Conservation (phyloP, 2,888 invertebrate genomes). For the Sphinx pinastri region DNA sequence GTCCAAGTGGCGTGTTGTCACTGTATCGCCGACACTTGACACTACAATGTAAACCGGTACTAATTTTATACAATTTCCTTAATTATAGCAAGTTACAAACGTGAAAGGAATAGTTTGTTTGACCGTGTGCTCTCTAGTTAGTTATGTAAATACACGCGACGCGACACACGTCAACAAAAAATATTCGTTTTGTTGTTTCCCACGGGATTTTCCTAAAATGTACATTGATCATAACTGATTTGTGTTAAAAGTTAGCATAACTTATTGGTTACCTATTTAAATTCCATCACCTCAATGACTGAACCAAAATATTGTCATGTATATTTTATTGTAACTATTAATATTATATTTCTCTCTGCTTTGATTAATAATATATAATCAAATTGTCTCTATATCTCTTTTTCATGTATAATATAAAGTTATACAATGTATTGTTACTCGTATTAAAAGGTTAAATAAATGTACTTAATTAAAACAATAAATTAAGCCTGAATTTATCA, state of each 20-base stretch:
- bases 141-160: constrained; percentile 23
- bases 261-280: no score
- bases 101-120: constrained; percentile 25
- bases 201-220: constrained; percentile 22
- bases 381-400: no score
- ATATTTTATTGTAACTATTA: not conserved
- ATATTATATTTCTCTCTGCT: not conserved
- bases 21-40: constrained; percentile 52
- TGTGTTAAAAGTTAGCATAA: not conserved
- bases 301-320: not conserved
- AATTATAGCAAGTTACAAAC: constrained; percentile 25
- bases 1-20: constrained; percentile 61
- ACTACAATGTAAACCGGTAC: constrained; percentile 46
- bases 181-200: constrained; percentile 3
- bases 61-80: constrained; percentile 34
- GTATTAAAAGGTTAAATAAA: not conserved
- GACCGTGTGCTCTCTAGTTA: constrained; percentile 22
- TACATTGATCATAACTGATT: not conserved
- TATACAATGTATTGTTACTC: not conserved
- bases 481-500: constrained; percentile 40
- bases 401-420: no score
- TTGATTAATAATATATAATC: no score
- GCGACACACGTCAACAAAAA: constrained; percentile 9
- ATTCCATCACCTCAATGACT: no score
- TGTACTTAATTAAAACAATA: not conserved